Conservation (phyloP, 2,888 invertebrate genomes). For the Ennomos erosarius region DNA sequence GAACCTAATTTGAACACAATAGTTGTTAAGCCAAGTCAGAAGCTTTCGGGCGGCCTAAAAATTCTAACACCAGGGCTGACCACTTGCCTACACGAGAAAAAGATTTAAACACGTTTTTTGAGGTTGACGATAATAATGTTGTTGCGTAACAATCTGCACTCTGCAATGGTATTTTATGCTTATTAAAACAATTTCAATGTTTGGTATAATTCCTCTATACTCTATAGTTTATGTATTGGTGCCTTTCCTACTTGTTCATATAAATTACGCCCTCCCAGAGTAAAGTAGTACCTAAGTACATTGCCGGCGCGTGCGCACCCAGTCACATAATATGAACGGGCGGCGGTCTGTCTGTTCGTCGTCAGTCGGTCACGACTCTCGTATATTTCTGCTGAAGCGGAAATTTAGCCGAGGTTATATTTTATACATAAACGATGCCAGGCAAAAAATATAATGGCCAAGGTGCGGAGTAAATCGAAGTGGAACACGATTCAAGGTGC, state of each 20-base stretch:
- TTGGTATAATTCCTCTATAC: no score
- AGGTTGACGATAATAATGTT: no score
- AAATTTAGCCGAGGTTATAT: constrained; percentile 23
- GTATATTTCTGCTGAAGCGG: constrained; percentile 34
- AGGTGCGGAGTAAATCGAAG: constrained; percentile 23
- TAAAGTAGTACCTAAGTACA: constrained; percentile 9
- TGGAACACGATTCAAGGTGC: constrained; percentile 14
- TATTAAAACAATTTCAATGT: no score
- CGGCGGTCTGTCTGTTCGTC: constrained; percentile 50
- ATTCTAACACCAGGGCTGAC: no score
- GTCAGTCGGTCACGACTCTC: constrained; percentile 37
- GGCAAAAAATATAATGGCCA: constrained; percentile 25
- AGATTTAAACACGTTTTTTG: no score
- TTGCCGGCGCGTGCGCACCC: constrained; percentile 48
- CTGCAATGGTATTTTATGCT: no score
- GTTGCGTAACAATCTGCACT: no score
- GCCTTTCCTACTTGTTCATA: constrained; percentile 30
- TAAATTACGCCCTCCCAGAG: constrained; percentile 34
- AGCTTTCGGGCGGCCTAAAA: no score
- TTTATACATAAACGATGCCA: constrained; percentile 17
- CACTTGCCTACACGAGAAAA: no score
- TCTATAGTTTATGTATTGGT: constrained; percentile 8
- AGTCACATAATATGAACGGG: constrained; percentile 48
- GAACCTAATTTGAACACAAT: no score
- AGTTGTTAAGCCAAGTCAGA: no score